Base-by-base conservation (phyloP, 2,888 invertebrate genomes). In the Trissolcus japonicus region DNA sequence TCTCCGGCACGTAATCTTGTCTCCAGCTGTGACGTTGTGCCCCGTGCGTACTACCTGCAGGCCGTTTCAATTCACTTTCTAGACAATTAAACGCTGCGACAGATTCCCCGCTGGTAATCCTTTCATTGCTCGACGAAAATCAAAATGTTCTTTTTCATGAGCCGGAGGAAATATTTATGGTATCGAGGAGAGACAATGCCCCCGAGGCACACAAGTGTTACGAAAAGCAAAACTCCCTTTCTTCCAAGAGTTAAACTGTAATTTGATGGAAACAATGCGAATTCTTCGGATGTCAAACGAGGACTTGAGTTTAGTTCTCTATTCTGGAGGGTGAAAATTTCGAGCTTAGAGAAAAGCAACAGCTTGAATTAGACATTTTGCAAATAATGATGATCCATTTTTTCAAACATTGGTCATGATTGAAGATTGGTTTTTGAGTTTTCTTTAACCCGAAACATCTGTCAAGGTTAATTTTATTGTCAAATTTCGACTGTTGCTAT, bases 101-200 rank as follows among this genome's bases (percentile, higher is more conserved):
- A 80, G 81, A 82, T 80, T 81, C 81, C 80, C 82, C 77, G 80
- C 81, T 82, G 82, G 80, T 81, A 81, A 80, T 76, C 82, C 81
- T 80, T 83, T 78, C 82, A 79, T 81, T 76, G 77, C 68, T 71
- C 72, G 69, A 63, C 67, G 68, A 79, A 80, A 80, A 81, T 82
- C 82, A 77, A 77, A 79, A 66, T 74, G 80, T 79, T 79, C 79
- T 80, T 68, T 79, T 75, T 76, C 74, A 69, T 65, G 54, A 69
- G 65, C 13, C 61, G 73, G 61, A 80, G 80, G 80, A 80, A 82
- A 82, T 82, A 82, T 82, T 82, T 82, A 73, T 60, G 65, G 51
- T 75, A 68, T 61, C 67, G 4, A 16, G 29, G 48, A 57, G 55
- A 65, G 41, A 16, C 16, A 54, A 29, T 17, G 17, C 9, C 6